Base-by-base conservation (phyloP, 1,140 invertebrate genomes). In the honey bee (Apis mellifera) region DNA sequence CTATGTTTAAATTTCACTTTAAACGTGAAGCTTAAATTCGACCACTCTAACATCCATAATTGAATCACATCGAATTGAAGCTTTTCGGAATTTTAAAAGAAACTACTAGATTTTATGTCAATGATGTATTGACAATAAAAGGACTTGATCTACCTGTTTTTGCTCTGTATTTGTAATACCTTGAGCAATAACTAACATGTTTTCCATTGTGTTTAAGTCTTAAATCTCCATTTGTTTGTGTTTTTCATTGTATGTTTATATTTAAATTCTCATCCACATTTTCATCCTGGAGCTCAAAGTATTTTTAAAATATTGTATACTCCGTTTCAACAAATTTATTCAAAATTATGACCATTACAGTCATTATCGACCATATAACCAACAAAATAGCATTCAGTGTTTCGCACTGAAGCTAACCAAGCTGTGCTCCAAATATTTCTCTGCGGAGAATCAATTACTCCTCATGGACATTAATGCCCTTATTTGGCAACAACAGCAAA, bases 391-490 rank as follows among this genome's bases (percentile, higher is more conserved):
- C 91, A 86, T 84, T 42, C 66, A 86, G 91, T 89, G 90, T 92
- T 92, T 91, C 90, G 88, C 89, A 90, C 90, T 59, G 78, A 82
- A 88, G 91, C 89, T 86, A 88, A 92, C 87, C 89, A 93, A 92
- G 89, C 91, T 90, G 89, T 86, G 76, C 85, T 84, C 86, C 82
- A 92, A 90, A 88, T 82, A 79, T 83, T 73, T 70, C 73, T 65
- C 80, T 52, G 73, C 52, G 62, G 80, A 83, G 62, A 64, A 71
- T 75, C 50, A 55, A 64, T 69, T 69, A 62, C 78, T 74, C 60
- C 59, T 70, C n/a, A n/a, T 72, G 57, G 64, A 75, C 83, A 74
- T 52, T 71, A 65, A 83, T 78, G 77, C 79, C 81, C 21, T 80
- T n/a, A 71, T 78, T 84, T 89, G 84, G 88, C 78, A 88, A 90